These are phyloP conservation scores for Corythoichthys intestinalis DNA, from an alignment of 2,113 vertebrate species.

Conservation along the genomic window DNA sequence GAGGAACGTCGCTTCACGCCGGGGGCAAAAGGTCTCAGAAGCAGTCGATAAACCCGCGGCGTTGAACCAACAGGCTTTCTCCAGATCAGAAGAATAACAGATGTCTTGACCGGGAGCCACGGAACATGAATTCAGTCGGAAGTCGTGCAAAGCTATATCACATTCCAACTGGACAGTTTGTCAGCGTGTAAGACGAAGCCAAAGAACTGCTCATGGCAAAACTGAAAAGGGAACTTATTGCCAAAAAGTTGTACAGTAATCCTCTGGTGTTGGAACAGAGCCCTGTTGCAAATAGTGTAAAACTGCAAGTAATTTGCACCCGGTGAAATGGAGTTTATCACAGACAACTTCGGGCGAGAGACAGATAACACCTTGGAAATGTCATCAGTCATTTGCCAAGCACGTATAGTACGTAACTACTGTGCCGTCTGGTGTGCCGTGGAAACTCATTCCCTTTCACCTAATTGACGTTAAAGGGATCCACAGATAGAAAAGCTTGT, in stretches of 20 bases:
- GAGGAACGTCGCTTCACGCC: conserved; percentile 29
- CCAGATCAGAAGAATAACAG: neutral
- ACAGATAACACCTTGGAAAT: neutral
- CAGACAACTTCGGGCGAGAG: neutral
- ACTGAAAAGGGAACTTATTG: neutral
- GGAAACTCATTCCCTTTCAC: too few relatives aligned
- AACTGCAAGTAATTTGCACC: neutral
- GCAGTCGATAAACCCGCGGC: conserved; percentile 27
- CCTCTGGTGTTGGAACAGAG: neutral
- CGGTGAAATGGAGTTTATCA: neutral
- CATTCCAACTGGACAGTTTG: conserved; percentile 3
- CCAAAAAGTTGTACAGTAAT: neutral
- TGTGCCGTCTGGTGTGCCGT: too few relatives aligned
- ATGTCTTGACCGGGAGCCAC: conserved; percentile 9
- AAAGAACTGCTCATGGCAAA: conserved; percentile 1
- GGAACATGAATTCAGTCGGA: neutral
- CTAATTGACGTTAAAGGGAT: too few relatives aligned
- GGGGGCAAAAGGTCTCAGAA: conserved; percentile 36
- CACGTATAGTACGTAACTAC: neutral
- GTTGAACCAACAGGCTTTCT: conserved; percentile 10
- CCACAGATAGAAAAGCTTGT: too few relatives aligned
- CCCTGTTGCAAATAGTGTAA: neutral
- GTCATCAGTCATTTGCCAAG: neutral
- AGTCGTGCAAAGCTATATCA: neutral
- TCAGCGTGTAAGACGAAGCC: neutral